Base-by-base conservation (phyloP, 2,888 invertebrate species). In the Gandaritis pyraliata region DNA sequence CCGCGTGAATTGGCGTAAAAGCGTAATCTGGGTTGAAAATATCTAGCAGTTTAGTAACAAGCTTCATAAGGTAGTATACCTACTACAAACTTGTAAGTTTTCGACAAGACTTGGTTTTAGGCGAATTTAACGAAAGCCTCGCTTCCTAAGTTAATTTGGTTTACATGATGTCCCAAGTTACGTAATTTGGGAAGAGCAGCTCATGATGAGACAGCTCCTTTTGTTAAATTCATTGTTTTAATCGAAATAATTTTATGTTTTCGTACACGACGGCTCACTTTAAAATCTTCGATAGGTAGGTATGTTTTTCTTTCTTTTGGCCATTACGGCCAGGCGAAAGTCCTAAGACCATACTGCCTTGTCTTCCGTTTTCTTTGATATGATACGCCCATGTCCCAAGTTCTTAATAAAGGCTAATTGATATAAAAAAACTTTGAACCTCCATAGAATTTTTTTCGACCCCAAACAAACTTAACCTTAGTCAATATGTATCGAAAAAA, bases 61-160 rank as follows among this genome's bases (percentile, higher is more conserved):
- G 23, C 15, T 41, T 41, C 16, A n/a, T 43, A 10, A 2, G 15
- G 43, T 43, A 43, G 16, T 33, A 33, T 33, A 33, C 33, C 33
- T 33, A 16, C 43, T 16, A 36, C 38, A 4, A 53, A 58, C 60
- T 61, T 60, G 45, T 45, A 54, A 46, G 60, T 66, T 51, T 54
- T 46, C 33, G 30, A 33, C 18, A 15, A 15, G 33, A 13, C 36
- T 46, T 23, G 23, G 54, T 45, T 54, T 46, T 38, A 54, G 46
- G 18, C 36, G 38, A 54, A 46, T 54, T 54, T 33, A 46, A 18
- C 36, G 23, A 36, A 54, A 54, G 46, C 18, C 38, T 36, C 46
- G 33, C 36, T 46, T 36, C 33, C 13, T 54, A 46, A 54, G 36
- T 54, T 54, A 54, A 54, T 54, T 54, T 54, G 54, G 46, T 54